Evolutionary conservation across 2,888 invertebrate species (phyloP), one percentile per base, ranked within the genome.

Genomic region (Melinaea marsaeus): DNA sequence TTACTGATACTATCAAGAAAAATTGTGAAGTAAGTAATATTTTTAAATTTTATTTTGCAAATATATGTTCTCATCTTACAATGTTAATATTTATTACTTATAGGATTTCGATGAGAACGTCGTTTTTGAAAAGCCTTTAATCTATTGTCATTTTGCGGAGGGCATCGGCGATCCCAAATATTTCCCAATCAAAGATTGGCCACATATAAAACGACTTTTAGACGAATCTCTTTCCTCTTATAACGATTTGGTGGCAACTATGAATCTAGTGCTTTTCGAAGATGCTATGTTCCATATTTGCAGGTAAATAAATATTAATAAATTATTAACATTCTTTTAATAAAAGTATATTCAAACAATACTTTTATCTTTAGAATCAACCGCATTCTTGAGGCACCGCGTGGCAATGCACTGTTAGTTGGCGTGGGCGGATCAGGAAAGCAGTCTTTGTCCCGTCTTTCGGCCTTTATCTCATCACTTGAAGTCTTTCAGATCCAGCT

Each of bases 391-490:
- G 98, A 98, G 84, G 94, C 95, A 1, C 97, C 98, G 0, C 92
- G 98, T 73, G 98, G 98, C 13, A 98, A 98, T 80, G 98, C 97
- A 0, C 87, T 98, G 35, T 86, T 98, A 13, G 95, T 98, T 33
- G 98, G 98, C 35, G 98, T 98, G 0, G 98, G 98, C 51, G 98
- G 98, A 45, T 97, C 97, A 63, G 98, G 98, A 58, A 98, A 98
- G 80, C 98, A 98, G 84, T 97, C 97, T 3, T 88, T 98, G 54
- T 95, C 98, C 0, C 92, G 98, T 61, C 89, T 99, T 22, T 95
- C 98, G 0, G 94, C 97, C 0, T 98, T 95, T 79, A 97, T 99
- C 66, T 96, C 97, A 4, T 94, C 95, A 0, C 91, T 98, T 57
- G 98, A 98, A 83, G 97, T 98, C 0, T 98, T 98, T 84, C 98